Percentiles rank a stretch among this genome's conserved stretches.
Conservation (phyloP, 2,797 vertebrate species). For the Channallabes apus region DNA sequence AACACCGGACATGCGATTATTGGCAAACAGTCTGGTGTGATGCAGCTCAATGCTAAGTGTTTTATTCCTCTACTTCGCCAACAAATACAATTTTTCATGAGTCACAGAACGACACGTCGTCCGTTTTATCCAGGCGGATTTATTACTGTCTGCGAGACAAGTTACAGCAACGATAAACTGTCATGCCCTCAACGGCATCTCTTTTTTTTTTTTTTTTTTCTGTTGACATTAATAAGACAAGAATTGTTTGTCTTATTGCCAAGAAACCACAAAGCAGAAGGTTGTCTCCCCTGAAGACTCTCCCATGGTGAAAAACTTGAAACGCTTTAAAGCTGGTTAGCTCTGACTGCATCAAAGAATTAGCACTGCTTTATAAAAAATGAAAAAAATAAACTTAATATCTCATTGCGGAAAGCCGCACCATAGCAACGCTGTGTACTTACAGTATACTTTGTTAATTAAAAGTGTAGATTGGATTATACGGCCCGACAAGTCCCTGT, state of each 20-base stretch:
- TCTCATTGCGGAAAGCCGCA: not conserved
- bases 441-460: conserved; percentile 1
- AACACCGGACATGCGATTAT: not conserved
- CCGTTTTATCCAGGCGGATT: not conserved
- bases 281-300: not conserved
- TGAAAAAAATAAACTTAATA: not conserved
- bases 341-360: not conserved
- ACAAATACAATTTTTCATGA: not conserved
- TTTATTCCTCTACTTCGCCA: not conserved
- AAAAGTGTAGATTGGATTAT: not conserved
- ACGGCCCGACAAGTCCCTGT: not conserved
- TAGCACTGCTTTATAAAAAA: not conserved
- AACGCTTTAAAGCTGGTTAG: not conserved
- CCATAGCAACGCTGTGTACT: not conserved
- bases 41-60: not conserved
- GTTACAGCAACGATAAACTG: not conserved
- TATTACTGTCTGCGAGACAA: not conserved
- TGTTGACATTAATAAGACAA: not conserved
- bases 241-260: not conserved
- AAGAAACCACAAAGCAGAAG: not conserved
- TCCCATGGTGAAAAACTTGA: not conserved
- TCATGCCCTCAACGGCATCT: not conserved
- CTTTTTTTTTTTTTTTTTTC: not conserved
- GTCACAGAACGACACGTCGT: not conserved
- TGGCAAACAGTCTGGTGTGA: not conserved